These are phyloP conservation scores for Dipodomys stephensi DNA, from an alignment of 2,113 vertebrate species.

Conservation along the genomic window DNA sequence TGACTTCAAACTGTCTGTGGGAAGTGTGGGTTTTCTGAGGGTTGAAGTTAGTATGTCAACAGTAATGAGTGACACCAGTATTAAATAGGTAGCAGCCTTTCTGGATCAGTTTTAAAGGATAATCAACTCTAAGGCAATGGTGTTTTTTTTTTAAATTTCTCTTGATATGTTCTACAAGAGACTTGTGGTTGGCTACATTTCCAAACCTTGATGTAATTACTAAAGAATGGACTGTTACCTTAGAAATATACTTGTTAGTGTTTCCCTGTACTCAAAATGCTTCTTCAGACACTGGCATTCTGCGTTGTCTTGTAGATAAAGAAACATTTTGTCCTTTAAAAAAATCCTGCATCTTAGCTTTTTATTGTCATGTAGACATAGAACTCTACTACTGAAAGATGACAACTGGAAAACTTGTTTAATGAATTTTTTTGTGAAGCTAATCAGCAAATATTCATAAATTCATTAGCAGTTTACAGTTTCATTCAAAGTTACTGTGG, in stretches of 20 bases:
- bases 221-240: not conserved
- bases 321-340: not conserved
- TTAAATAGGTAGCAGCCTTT: constrained; percentile 24
- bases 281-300: not conserved
- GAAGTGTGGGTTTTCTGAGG: constrained; percentile 58
- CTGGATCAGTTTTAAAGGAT: not conserved
- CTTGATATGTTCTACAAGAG: not conserved
- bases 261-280: constrained; percentile 27
- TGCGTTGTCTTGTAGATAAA: not conserved
- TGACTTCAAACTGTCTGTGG: constrained; percentile 50
- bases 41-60: constrained; percentile 65
- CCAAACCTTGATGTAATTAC: not conserved
- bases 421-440: not conserved
- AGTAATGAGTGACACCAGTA: constrained; percentile 50
- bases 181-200: not conserved
- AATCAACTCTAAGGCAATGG: not conserved
- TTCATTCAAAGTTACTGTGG: constrained; percentile 7
- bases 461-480: not conserved
- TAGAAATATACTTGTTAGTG: not conserved
- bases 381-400: not conserved
- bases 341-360: not conserved
- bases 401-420: not conserved
- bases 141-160: constrained; percentile 43
- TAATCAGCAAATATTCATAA: constrained; percentile 32
- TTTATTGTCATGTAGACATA: not conserved